phyloP scores from a whole-genome alignment of 2,888 invertebrate genomes.

The Cantharis lateralis region DNA sequence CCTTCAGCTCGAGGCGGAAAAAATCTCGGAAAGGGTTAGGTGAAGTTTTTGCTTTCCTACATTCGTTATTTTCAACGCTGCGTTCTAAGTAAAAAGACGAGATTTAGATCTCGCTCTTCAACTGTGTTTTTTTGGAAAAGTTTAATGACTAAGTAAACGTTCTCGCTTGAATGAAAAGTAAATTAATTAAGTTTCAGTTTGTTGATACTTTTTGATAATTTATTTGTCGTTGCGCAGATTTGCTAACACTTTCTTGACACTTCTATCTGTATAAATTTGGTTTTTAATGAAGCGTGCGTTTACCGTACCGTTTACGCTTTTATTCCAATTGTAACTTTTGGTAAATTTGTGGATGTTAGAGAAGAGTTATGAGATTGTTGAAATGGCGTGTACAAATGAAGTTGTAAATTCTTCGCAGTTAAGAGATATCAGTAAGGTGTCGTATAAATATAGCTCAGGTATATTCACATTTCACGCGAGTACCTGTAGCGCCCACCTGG shows the following conservation, averaged over 20 bases:
- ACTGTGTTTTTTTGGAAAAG: conserved; percentile 31
- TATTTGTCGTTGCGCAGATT: conserved; percentile 25
- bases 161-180: conserved; percentile 33
- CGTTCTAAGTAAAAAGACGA: conserved; percentile 30
- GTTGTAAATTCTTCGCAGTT: conserved; percentile 10
- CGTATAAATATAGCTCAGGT: conserved; percentile 9
- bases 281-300: conserved; percentile 1
- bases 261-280: conserved; percentile 20
- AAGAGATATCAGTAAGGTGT: conserved; percentile 9
- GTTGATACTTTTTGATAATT: conserved; percentile 33
- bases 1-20: conserved; percentile 27
- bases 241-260: conserved; percentile 20
- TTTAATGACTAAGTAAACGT: conserved; percentile 36
- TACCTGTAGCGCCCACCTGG: conserved; percentile 49
- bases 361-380: conserved; percentile 5
- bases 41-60: conserved; percentile 31
- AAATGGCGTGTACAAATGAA: conserved; percentile 6
- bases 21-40: conserved; percentile 33
- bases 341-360: conserved; percentile 4
- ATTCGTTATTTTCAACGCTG: conserved; percentile 29
- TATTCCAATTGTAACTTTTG: conserved; percentile 10
- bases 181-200: conserved; percentile 37
- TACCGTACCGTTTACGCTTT: background rate
- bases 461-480: conserved; percentile 29
- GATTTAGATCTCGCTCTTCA: conserved; percentile 33